Conservation (phyloP, 2,888 invertebrate genomes). For the Torymus aiolomorphi region DNA sequence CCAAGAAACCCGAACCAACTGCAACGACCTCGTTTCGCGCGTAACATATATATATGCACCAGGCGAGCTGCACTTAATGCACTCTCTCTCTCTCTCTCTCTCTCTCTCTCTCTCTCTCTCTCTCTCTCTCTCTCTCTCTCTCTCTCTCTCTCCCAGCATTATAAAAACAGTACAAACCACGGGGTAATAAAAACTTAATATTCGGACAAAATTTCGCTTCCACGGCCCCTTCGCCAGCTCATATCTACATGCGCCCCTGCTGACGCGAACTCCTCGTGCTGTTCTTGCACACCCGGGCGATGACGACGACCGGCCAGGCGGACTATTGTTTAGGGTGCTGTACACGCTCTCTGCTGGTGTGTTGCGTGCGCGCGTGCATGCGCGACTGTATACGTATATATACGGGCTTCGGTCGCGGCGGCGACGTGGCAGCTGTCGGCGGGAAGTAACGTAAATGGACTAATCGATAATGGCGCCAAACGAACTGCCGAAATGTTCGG, state of each 20-base stretch:
- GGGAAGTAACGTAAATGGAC: slow-evolving; percentile 25
- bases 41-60: not conserved
- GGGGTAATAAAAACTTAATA: not conserved
- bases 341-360: not conserved
- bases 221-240: no score
- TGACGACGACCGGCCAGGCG: slow-evolving; percentile 1
- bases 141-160: not conserved
- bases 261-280: not conserved
- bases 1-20: no score
- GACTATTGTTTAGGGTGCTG: slow-evolving; percentile 36
- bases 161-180: no score
- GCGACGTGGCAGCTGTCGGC: slow-evolving; percentile 39
- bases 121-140: no score
- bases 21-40: not conserved
- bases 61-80: not conserved
- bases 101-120: no score
- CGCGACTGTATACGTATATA: no score
- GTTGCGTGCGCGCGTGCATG: not conserved
- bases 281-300: not conserved
- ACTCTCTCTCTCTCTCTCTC: not conserved
- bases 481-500: slow-evolving; percentile 11
- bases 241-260: not conserved
- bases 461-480: slow-evolving; percentile 40
- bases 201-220: no score
- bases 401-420: not conserved